These are phyloP conservation scores for Euplexia lucipara DNA, from an alignment of 2,888 invertebrate genomes.

Conservation along the genomic window DNA sequence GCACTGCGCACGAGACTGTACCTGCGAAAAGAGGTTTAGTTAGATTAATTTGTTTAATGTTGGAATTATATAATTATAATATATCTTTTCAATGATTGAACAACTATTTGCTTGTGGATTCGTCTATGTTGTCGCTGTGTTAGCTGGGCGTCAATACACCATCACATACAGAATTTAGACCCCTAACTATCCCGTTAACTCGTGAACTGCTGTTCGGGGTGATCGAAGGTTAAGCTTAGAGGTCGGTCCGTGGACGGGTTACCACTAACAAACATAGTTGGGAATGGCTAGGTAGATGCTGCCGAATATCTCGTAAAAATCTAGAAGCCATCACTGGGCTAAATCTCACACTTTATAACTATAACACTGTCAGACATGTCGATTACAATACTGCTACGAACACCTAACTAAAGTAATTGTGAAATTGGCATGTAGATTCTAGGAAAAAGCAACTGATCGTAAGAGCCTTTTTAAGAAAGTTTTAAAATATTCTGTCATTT, in stretches of 20 bases:
- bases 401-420: not conserved
- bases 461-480: not conserved
- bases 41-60: not conserved
- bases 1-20: not conserved
- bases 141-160: too few species aligned
- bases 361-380: not conserved
- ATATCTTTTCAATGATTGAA: slow-evolving; percentile 3
- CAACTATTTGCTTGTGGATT: not conserved
- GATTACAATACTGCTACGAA: not conserved
- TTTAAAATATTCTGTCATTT: not conserved
- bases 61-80: too few species aligned
- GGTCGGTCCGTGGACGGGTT: too few species aligned
- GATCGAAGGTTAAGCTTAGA: too few species aligned
- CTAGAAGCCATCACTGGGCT: too few species aligned
- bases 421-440: not conserved
- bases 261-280: too few species aligned
- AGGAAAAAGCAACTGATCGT: too few species aligned
- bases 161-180: not conserved
- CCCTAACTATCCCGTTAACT: too few species aligned
- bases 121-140: not conserved
- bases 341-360: not conserved
- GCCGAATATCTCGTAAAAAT: too few species aligned
- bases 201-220: too few species aligned
- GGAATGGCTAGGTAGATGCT: too few species aligned
- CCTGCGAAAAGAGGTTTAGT: not conserved